Percentiles rank a stretch among this genome's conserved stretches.
These are phyloP conservation scores for Palythoa heliodiscus DNA, from an alignment of 92 coral and sea anemone species.

Conservation along the genomic window DNA sequence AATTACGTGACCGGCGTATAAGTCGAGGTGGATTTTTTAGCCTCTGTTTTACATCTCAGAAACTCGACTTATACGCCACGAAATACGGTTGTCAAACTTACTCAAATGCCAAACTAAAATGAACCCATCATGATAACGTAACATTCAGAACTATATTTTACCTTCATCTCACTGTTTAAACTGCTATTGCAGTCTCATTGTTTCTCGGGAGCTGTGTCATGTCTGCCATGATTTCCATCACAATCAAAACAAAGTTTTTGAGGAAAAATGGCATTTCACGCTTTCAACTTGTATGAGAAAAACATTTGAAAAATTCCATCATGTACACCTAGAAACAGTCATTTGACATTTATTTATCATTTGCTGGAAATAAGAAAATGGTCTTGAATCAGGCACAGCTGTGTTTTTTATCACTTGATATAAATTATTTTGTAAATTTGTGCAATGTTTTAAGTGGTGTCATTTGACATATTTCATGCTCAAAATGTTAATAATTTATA, in stretches of 20 bases:
- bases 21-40: too few species aligned
- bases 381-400: not conserved
- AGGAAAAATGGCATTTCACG: conserved; percentile 1
- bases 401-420: not conserved
- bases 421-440: not conserved
- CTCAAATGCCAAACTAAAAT: not conserved
- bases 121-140: not conserved
- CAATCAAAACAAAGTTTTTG: conserved; percentile 3
- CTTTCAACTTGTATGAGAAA: conserved; percentile 23
- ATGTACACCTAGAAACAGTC: not conserved
- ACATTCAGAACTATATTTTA: not conserved
- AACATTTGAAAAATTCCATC: not conserved
- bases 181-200: not conserved
- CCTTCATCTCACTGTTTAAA: conserved; percentile 3
- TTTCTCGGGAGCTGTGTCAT: not conserved
- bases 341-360: conserved; percentile 10
- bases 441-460: not conserved
- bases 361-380: conserved; percentile 3
- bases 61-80: too few species aligned
- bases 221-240: conserved; percentile 28
- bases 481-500: conserved; percentile 1
- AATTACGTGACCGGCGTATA: too few species aligned
- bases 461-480: conserved; percentile 8
- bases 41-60: too few species aligned
- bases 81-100: too few species aligned